Evolutionary conservation across 1,140 invertebrate genomes (phyloP), one percentile per base, ranked within the genome.

Genomic region (Panagrolaimus sp.): DNA sequence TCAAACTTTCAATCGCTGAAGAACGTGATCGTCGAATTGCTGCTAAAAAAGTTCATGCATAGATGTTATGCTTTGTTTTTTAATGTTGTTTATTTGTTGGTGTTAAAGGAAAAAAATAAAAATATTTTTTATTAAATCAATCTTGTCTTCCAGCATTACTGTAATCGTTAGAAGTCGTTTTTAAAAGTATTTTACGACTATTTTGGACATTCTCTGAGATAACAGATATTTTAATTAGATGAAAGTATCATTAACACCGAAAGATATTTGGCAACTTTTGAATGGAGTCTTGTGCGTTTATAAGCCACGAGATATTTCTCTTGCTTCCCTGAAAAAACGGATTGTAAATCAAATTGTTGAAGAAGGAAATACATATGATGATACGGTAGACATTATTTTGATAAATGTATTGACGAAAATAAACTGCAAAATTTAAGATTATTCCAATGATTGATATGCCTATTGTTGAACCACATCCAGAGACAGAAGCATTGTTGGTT

Each of bases 11-110:
- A 81, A 96, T 98, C 86, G 92, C 95, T 70, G 96, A 99, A 87
- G 96, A 99, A 86, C 90, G 96, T 83, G 96, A 98, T 87, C 92
- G 92, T 87, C 89, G 96, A 83, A 88, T 97, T 83, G 91, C 92
- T 72, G 64, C 79, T 63, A 80, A 85, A 76, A 71, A 38, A 38
- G 31, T n/a, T 48, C 63, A 67, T 20, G 20, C 72, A 23, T 71
- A 64, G 65, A 23, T 47, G 31, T 2, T 4, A 38, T 63, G 62
- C 25, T 64, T 68, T 65, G 9, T n/a, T 68, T 68, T 62, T 20
- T 38, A 53, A 38, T 27, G 71, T 68, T 71, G 66, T 71, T 72
- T 31, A 66, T 23, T 65, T 71, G 61, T 65, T 72, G 43, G 45
- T 47, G 25, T 48, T 38, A 27, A 61, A 65, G 14, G n/a, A n/a